These are phyloP conservation scores for Dastarcus helophoroides DNA, from an alignment of 2,888 invertebrate species.

Conservation along the genomic window DNA sequence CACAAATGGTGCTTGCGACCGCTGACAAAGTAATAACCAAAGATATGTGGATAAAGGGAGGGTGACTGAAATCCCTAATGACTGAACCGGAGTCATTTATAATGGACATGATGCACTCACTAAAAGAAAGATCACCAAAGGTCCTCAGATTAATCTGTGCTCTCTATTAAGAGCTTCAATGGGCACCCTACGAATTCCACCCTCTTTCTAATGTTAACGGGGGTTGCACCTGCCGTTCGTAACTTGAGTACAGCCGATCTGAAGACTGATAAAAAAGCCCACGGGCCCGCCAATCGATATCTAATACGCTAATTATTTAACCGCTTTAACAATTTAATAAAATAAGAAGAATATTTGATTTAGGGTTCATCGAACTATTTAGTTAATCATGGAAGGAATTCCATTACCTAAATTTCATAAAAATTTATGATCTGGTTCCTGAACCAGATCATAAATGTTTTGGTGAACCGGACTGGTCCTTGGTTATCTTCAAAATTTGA, in stretches of 20 bases:
- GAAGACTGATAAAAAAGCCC: conserved; percentile 9
- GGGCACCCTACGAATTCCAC: conserved; percentile 26
- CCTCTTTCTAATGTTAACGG: conserved; percentile 20
- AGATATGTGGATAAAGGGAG: conserved; percentile 9
- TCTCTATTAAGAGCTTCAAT: conserved; percentile 35
- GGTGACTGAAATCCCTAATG: conserved; percentile 19
- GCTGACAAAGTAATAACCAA: conserved; percentile 9
- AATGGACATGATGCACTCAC: conserved; percentile 29
- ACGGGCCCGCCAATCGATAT: too few relatives aligned
- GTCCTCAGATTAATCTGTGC: conserved; percentile 35
- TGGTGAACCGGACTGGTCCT: too few relatives aligned
- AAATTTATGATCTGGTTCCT: too few relatives aligned
- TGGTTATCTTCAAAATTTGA: too few relatives aligned
- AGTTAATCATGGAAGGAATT: too few relatives aligned
- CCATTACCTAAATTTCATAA: too few relatives aligned
- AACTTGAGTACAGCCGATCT: conserved; percentile 11
- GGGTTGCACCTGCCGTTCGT: conserved; percentile 11
- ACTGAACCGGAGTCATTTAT: conserved; percentile 27
- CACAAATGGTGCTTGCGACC: conserved; percentile 6
- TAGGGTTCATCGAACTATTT: too few relatives aligned
- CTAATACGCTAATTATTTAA: too few relatives aligned
- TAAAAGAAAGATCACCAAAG: conserved; percentile 35
- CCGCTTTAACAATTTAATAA: too few relatives aligned
- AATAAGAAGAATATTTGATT: too few relatives aligned
- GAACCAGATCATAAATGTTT: too few relatives aligned